Base-by-base conservation (phyloP, 2,113 vertebrate species). In the Mormyrus lacerda region DNA sequence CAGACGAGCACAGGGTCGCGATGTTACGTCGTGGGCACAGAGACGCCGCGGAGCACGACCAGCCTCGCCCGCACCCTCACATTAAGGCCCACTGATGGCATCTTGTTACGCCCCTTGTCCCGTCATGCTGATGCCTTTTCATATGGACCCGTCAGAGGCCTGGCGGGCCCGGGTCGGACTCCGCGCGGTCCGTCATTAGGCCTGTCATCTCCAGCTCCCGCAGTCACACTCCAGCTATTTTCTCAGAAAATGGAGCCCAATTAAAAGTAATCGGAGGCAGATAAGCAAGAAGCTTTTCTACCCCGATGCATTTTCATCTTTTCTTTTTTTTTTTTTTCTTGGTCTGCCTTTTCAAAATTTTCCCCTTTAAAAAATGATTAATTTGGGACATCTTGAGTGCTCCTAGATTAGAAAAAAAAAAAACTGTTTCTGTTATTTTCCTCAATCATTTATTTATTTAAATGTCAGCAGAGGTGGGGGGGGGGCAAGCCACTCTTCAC, bases 371-470 rank as follows among this genome's bases (percentile, higher is more conserved):
- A 92, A 92, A 92, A 86, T 90, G 90, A 93, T 95, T 93, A 88
- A 94, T 93, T 94, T 47, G 35, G 39, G 51, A 79, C 88, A 31
- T 89, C 95, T 91, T 93, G 93, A 94, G 93, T 92, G 44, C 92
- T 93, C 50, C 0, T 90, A 85, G 95, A 95, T 92, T 95, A 95
- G 95, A 21, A 94, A 95, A 89, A 94, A 96, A 96, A 95, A 93
- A 93, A 93, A 95, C 95, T 94, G 93, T 94, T 96, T 96, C 95
- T 94, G 95, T 96, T 91, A 94, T 65, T 44, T 42, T 2, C 19
- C 35, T 87, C 53, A 24, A 95, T 95, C 95, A 91, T 95, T 94
- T 95, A 94, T 96, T 96, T 95, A 95, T 95, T 95, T 96, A 93
- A 94, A 95, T 94, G 93, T 93, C 93, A 93, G 90, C 92, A 93